phyloP scores from a whole-genome alignment of 2,797 vertebrate species.

The Onychomys arenicola region DNA sequence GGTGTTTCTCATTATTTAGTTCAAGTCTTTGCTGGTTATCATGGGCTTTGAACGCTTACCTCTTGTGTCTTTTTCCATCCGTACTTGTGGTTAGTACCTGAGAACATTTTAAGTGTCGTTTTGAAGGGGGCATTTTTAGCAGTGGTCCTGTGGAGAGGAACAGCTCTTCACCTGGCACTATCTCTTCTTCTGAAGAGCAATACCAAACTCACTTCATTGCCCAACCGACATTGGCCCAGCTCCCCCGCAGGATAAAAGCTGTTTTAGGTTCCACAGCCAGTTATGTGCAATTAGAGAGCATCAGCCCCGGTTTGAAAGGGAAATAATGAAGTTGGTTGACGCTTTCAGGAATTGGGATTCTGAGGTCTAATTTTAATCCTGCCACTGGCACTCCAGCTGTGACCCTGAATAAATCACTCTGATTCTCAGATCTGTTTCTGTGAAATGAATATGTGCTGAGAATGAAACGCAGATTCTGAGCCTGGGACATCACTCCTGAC shows the following conservation, averaged over 20 bases:
- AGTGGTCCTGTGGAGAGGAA: not conserved
- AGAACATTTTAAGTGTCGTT: not conserved
- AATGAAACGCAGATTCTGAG: not conserved
- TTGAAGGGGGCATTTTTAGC: not conserved
- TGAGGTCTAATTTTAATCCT: not conserved
- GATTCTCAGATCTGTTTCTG: not conserved
- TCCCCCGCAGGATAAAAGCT: not conserved
- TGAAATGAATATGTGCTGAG: not conserved
- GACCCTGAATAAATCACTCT: not conserved
- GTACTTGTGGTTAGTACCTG: not conserved
- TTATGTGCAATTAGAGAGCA: not conserved
- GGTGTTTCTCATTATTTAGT: constrained; percentile 11
- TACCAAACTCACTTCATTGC: not conserved
- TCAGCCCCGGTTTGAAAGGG: not conserved
- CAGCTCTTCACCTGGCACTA: not conserved
- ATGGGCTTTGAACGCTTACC: not conserved
- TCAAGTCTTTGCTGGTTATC: constrained; percentile 6
- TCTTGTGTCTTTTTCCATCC: not conserved
- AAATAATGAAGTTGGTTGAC: not conserved
- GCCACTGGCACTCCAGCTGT: not conserved
- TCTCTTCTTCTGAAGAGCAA: not conserved
- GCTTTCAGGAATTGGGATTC: constrained; percentile 11
- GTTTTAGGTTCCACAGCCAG: not conserved
- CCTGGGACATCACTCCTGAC: not conserved
- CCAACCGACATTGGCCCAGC: not conserved